A percentile compares a stretch with the other conserved stretches of the same genome.
Evolutionary conservation across 2,113 vertebrate species (phyloP).

Genomic region (Chelonoidis abingdonii): DNA sequence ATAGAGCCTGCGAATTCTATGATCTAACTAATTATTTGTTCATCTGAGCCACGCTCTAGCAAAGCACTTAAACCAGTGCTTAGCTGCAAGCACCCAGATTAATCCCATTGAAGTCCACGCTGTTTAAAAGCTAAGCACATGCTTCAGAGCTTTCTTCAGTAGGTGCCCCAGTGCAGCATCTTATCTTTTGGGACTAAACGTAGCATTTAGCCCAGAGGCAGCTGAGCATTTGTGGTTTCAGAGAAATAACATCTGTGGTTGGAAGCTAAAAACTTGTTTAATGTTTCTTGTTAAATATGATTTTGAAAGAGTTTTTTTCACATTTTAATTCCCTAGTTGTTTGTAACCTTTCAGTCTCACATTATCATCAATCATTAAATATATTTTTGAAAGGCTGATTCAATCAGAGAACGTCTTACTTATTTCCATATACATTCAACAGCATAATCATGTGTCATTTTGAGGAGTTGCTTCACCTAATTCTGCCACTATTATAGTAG

Average conservation of each 20-base stretch:
- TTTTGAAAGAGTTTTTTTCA: background rate
- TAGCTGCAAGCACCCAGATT: background rate
- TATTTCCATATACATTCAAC: background rate
- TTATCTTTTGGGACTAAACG: background rate
- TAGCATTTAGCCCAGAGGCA: background rate
- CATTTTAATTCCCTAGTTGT: background rate
- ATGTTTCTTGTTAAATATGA: background rate
- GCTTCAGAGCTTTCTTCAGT: background rate
- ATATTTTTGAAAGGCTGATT: background rate
- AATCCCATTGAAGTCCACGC: background rate
- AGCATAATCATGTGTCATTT: background rate
- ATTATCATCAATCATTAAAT: conserved; percentile 12
- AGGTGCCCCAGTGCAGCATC: background rate
- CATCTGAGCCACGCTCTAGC: background rate
- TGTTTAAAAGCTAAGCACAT: background rate
- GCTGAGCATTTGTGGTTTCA: background rate
- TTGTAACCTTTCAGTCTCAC: background rate
- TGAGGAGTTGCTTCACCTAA: background rate
- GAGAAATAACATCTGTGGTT: background rate
- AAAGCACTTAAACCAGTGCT: background rate
- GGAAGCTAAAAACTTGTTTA: background rate
- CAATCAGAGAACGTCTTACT: background rate
- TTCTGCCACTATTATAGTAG: background rate
- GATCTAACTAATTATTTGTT: background rate
- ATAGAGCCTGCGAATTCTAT: background rate